phyloP scores from a whole-genome alignment of 37 sponge, comb jelly and placozoan genomes.

The Dysidea cf. avara region DNA sequence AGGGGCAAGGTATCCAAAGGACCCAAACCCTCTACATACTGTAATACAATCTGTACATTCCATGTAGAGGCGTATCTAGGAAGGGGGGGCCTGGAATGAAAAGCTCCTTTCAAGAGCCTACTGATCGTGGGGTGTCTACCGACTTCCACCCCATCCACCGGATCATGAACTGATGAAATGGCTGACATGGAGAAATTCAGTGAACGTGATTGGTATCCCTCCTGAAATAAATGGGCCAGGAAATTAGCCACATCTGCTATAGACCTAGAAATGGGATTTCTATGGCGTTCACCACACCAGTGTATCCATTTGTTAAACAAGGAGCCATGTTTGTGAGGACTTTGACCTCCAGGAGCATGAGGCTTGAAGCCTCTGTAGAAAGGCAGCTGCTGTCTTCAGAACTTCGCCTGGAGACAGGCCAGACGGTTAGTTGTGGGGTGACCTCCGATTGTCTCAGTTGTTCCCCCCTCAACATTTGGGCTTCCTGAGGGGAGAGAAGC shows the following conservation, averaged over 20 bases:
- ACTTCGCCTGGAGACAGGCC: constrained; percentile 14
- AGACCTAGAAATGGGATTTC: background rate
- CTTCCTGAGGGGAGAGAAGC: too few relatives aligned
- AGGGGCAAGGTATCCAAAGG: too few relatives aligned
- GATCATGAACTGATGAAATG: constrained; percentile 1
- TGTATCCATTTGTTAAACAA: background rate
- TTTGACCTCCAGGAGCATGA: constrained; percentile 14
- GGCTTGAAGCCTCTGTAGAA: constrained; percentile 9
- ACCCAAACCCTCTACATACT: too few relatives aligned
- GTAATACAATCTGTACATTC: constrained; percentile 3
- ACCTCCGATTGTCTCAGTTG: background rate
- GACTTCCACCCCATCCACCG: too few relatives aligned
- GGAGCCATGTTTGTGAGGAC: constrained; percentile 10
- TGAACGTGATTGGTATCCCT: constrained; percentile 19
- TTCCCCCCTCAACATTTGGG: too few relatives aligned
- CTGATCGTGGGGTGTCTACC: constrained; percentile 1
- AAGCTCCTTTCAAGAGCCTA: constrained; percentile 7
- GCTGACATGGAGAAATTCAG: constrained; percentile 8
- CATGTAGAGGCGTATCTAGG: constrained; percentile 8
- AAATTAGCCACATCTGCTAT: background rate
- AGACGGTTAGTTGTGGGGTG: constrained; percentile 8
- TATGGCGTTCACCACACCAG: constrained; percentile 16
- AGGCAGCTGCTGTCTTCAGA: background rate
- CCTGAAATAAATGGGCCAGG: background rate
- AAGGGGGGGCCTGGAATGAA: background rate